Conservation (phyloP, 2,888 invertebrate genomes). For the Macropis europaea region DNA sequence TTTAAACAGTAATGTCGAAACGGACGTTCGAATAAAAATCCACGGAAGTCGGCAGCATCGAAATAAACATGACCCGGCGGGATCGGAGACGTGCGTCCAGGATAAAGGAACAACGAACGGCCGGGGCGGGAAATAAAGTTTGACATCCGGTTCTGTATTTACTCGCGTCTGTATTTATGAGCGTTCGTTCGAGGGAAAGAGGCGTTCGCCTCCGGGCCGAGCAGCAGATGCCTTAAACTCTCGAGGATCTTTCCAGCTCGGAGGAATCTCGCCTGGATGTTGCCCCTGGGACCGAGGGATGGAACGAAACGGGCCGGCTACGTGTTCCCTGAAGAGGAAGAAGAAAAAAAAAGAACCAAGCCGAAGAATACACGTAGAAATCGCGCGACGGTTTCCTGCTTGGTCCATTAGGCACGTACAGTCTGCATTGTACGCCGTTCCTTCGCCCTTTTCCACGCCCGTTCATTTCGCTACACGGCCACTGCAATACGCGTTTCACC, state of each 20-base stretch:
- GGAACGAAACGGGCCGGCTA: background rate
- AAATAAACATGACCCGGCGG: too few relatives aligned
- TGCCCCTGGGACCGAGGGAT: slow-evolving; percentile 15
- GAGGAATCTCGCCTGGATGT: slow-evolving; percentile 28
- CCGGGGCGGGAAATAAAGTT: slow-evolving; percentile 20
- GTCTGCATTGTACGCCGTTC: slow-evolving; percentile 20
- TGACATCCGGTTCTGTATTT: slow-evolving; percentile 24
- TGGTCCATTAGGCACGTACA: slow-evolving; percentile 50
- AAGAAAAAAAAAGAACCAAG: background rate
- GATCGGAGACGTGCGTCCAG: too few relatives aligned
- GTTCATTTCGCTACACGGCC: background rate
- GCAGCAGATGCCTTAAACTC: too few relatives aligned
- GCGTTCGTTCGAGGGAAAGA: background rate
- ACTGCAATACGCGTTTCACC: slow-evolving; percentile 3
- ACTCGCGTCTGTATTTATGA: slow-evolving; percentile 28
- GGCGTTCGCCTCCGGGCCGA: background rate
- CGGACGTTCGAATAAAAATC: too few relatives aligned
- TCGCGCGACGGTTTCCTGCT: slow-evolving; percentile 17
- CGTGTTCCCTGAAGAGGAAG: background rate
- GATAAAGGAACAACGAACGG: too few relatives aligned
- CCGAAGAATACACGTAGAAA: background rate
- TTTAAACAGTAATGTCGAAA: too few relatives aligned
- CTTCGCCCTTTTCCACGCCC: background rate
- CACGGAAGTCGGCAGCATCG: too few relatives aligned
- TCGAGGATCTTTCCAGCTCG: background rate